Evolutionary conservation across 2,797 vertebrate species (phyloP).

Genomic region (Chlorospingus semifuscus): DNA sequence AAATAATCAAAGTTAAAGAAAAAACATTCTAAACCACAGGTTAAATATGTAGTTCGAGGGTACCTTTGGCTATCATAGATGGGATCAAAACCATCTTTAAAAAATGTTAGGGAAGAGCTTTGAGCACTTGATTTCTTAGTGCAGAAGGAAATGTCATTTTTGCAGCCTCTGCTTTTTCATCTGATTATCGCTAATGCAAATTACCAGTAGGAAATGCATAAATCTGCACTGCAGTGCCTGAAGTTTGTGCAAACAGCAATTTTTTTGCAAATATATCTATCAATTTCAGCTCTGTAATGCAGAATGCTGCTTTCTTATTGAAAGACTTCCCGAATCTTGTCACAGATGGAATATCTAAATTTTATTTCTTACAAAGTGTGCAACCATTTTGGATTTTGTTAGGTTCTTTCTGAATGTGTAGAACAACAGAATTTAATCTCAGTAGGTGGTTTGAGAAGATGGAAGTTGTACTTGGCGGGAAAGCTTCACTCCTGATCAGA

Average conservation of each 20-base stretch:
- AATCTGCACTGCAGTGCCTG: slow-evolving; percentile 14
- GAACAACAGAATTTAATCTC: background rate
- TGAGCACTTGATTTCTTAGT: background rate
- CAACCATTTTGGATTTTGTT: background rate
- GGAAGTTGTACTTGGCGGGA: background rate
- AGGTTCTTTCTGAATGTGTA: background rate
- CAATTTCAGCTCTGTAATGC: background rate
- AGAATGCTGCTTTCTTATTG: background rate
- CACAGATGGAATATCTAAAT: background rate
- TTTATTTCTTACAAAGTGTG: background rate
- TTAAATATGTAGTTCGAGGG: background rate
- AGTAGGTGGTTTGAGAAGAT: background rate
- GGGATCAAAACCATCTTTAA: background rate
- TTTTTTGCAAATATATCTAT: background rate
- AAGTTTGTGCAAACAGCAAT: background rate
- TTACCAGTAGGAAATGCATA: background rate
- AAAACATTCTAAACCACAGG: background rate
- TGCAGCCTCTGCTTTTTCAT: slow-evolving; percentile 26
- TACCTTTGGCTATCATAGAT: background rate
- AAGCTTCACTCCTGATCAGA: background rate
- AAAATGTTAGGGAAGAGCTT: background rate
- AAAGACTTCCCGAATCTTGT: background rate
- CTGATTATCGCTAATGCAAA: slow-evolving; percentile 37
- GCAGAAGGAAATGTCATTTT: background rate
- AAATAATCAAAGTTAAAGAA: background rate